Evolutionary conservation across 64 coral and sea anemone species (phyloP).

Genomic region (Stylophora pistillata): DNA sequence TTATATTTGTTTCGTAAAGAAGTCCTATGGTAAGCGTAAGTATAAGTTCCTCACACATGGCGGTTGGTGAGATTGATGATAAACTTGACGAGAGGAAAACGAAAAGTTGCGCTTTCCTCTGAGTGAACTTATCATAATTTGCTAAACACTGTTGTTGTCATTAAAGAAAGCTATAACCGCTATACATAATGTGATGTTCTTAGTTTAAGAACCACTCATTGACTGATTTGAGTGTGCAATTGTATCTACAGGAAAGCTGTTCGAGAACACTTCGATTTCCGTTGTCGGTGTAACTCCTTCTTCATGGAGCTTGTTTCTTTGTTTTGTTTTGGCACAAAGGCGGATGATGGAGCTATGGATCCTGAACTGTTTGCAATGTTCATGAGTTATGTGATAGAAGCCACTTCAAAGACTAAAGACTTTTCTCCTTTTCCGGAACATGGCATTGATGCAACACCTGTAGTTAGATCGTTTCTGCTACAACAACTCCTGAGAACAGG

Average conservation of each 20-base stretch:
- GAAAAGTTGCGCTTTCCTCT: too few species aligned
- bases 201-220: too few species aligned
- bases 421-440: slow-evolving; percentile 84
- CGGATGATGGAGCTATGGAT: slow-evolving; percentile 3
- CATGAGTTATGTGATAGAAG: slow-evolving; percentile 66
- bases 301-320: slow-evolving; percentile 88
- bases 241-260: slow-evolving; percentile 39
- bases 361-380: slow-evolving; percentile 58
- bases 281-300: slow-evolving; percentile 71
- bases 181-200: too few species aligned
- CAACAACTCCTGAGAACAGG: slow-evolving; percentile 64
- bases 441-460: slow-evolving; percentile 74
- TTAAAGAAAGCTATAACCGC: too few species aligned
- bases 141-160: too few species aligned
- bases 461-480: slow-evolving; percentile 80
- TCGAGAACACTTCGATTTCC: slow-evolving; percentile 32
- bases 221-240: too few species aligned
- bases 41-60: too few species aligned
- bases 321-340: slow-evolving; percentile 68
- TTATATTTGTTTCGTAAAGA: too few species aligned
- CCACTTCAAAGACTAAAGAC: slow-evolving; percentile 48
- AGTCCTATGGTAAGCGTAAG: too few species aligned
- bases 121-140: too few species aligned
- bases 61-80: too few species aligned
- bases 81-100: too few species aligned